Percentiles rank a stretch among this genome's conserved stretches.
These are phyloP conservation scores for Drosophila subpulchrella DNA, from an alignment of 1,140 invertebrate genomes.

Conservation along the genomic window DNA sequence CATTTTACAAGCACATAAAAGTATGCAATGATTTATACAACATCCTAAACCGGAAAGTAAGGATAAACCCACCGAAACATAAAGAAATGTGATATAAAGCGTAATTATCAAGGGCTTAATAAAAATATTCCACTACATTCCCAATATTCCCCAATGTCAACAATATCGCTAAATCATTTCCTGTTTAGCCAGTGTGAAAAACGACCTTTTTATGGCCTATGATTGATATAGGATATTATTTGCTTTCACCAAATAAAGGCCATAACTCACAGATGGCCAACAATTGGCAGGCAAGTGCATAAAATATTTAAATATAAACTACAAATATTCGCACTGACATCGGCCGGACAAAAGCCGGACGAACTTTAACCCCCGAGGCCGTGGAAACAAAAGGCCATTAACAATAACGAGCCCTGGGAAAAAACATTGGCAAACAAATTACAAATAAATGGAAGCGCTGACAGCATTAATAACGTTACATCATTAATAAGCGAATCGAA, in stretches of 20 bases:
- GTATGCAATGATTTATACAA: conserved; percentile 17
- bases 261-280: conserved; percentile 35
- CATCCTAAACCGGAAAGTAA: neutral
- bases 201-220: conserved; percentile 7
- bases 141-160: conserved; percentile 7
- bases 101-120: conserved; percentile 5
- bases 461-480: conserved; percentile 62
- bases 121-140: neutral
- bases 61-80: neutral
- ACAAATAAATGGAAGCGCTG: conserved; percentile 64
- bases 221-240: conserved; percentile 45
- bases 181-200: conserved; percentile 16
- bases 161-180: conserved; percentile 21
- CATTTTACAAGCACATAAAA: neutral
- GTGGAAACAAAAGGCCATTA: conserved; percentile 52
- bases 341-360: neutral
- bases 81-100: neutral
- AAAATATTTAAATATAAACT: conserved; percentile 42
- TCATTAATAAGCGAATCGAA: conserved; percentile 63
- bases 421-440: conserved; percentile 38
- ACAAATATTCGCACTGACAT: conserved; percentile 46
- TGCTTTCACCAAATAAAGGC: conserved; percentile 29
- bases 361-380: conserved; percentile 19
- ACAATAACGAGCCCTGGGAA: conserved; percentile 50
- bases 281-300: conserved; percentile 45